Conservation (phyloP, 1,140 invertebrate species). For the Parasteatoda tepidariorum region DNA sequence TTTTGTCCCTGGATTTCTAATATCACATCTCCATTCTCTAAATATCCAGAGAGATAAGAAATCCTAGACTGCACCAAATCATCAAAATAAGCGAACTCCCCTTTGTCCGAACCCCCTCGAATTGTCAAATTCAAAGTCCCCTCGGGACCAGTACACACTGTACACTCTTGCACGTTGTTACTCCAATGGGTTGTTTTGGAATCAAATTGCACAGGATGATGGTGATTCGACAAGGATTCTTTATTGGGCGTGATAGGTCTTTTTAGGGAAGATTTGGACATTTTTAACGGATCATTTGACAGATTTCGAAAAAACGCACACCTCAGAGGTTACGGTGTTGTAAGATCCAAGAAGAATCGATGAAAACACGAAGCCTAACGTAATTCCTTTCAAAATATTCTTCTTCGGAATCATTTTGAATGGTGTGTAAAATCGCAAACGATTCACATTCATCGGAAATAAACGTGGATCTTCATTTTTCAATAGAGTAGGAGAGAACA, state of each 20-base stretch:
- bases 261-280: constrained; percentile 52
- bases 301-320: background rate
- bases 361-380: constrained; percentile 17
- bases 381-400: background rate
- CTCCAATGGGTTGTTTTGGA: constrained; percentile 42
- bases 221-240: constrained; percentile 1
- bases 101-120: constrained; percentile 74
- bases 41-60: constrained; percentile 65
- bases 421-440: background rate
- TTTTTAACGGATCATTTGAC: background rate
- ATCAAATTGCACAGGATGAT: constrained; percentile 5
- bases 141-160: constrained; percentile 67
- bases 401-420: background rate
- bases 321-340: background rate
- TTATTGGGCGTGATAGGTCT: constrained; percentile 40
- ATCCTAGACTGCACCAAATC: constrained; percentile 69
- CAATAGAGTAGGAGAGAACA: background rate
- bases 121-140: constrained; percentile 67
- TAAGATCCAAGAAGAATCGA: background rate
- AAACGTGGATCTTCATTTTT: background rate
- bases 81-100: constrained; percentile 73
- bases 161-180: constrained; percentile 64
- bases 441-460: background rate
- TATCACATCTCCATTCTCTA: constrained; percentile 71
- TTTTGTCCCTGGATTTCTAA: constrained; percentile 76